phyloP scores from a whole-genome alignment of 64 coral and sea anemone species.

The Pachyseris speciosa region DNA sequence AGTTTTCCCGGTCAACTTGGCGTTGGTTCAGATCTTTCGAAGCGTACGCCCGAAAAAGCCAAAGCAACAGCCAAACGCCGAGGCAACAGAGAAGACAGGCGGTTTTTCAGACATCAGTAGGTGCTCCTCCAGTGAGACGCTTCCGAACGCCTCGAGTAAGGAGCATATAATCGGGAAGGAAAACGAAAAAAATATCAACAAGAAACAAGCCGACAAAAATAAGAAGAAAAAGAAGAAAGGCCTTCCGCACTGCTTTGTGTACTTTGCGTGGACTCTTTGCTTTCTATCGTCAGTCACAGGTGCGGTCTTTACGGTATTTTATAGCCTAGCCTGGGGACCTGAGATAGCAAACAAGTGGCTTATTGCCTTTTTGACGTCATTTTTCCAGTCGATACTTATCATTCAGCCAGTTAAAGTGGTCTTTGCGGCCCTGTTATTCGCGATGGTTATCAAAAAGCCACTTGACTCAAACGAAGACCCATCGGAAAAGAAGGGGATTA shows the following conservation, averaged over 20 bases:
- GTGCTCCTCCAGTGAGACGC: neutral
- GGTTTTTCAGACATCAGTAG: conserved; percentile 17
- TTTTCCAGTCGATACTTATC: conserved; percentile 87
- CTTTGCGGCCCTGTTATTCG: conserved; percentile 76
- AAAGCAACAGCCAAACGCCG: neutral
- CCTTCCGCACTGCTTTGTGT: conserved; percentile 70
- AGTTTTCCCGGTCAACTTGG: conserved; percentile 90
- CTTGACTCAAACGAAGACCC: conserved; percentile 36
- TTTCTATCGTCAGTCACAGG: conserved; percentile 37
- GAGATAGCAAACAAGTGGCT: conserved; percentile 93
- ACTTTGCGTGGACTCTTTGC: conserved; percentile 80
- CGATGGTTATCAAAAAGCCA: conserved; percentile 84
- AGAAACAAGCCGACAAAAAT: neutral
- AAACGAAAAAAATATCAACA: neutral
- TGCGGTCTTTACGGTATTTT: conserved; percentile 86
- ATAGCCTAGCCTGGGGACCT: conserved; percentile 85
- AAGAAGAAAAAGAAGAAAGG: conserved; percentile 78
- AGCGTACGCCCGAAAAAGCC: conserved; percentile 74
- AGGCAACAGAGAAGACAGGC: neutral
- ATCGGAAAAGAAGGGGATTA: conserved; percentile 18
- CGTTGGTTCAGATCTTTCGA: conserved; percentile 91
- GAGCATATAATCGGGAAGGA: neutral
- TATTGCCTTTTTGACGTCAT: conserved; percentile 81
- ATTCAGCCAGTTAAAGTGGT: conserved; percentile 97
- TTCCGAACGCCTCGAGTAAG: neutral